Conservation (phyloP, 2,888 invertebrate species). For the Ennomos fuscantarius region DNA sequence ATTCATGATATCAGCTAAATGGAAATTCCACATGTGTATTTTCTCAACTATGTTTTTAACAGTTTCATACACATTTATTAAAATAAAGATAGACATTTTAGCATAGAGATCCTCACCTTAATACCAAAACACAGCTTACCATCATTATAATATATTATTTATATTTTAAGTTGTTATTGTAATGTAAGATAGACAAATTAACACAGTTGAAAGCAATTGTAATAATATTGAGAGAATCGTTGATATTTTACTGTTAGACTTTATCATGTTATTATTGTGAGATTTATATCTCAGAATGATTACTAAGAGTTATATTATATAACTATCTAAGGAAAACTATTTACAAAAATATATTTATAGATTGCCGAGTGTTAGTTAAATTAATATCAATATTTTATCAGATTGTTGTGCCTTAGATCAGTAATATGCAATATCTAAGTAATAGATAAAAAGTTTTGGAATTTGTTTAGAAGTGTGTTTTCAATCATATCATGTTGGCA, state of each 20-base stretch:
- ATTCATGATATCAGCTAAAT: too few relatives aligned
- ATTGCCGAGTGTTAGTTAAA: slow-evolving; percentile 62
- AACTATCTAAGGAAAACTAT: slow-evolving; percentile 64
- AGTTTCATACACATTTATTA: slow-evolving; percentile 40
- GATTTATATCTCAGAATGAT: slow-evolving; percentile 67
- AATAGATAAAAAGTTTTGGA: slow-evolving; percentile 42
- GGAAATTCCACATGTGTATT: too few relatives aligned
- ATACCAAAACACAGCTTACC: slow-evolving; percentile 86
- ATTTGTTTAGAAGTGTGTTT: slow-evolving; percentile 69
- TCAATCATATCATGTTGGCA: slow-evolving; percentile 53
- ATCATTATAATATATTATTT: slow-evolving; percentile 72
- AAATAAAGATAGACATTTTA: slow-evolving; percentile 46
- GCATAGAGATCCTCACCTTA: slow-evolving; percentile 81
- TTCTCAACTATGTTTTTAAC: slow-evolving; percentile 26
- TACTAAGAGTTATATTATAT: slow-evolving; percentile 59
- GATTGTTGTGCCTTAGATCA: slow-evolving; percentile 83
- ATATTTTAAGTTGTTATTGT: slow-evolving; percentile 77
- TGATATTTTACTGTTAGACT: slow-evolving; percentile 80
- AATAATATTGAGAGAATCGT: slow-evolving; percentile 44
- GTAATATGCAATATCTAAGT: slow-evolving; percentile 60
- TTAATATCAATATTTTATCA: slow-evolving; percentile 36
- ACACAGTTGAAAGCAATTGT: slow-evolving; percentile 72
- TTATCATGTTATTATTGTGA: slow-evolving; percentile 70
- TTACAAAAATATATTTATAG: slow-evolving; percentile 62
- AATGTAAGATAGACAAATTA: slow-evolving; percentile 75